Evolutionary conservation across 2,797 vertebrate species (phyloP), one percentile per base, ranked within the genome.

Genomic region (Thunnus albacares): DNA sequence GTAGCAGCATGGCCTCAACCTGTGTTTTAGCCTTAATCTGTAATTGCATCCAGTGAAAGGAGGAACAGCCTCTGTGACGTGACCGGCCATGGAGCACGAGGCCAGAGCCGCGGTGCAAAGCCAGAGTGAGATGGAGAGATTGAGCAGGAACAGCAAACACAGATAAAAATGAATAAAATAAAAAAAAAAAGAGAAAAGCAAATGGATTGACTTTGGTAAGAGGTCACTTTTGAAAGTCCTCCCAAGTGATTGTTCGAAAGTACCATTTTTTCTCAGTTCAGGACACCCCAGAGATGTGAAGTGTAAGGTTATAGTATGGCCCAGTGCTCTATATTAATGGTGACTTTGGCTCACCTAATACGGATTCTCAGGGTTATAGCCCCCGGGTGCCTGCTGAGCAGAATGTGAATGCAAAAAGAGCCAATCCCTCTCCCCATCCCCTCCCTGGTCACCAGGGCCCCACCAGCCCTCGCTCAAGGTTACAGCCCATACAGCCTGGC

Each of bases 291-390:
- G 95, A 94, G 93, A 93, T 92, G 93, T 93, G 93, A 88, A 93
- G 92, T 93, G 92, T 93, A 93, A 94, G 94, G 94, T 96, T 93
- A 94, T 94, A 90, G 93, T 95, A 94, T 91, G 94, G 94, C 93
- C 94, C 93, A 90, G 84, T 92, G 94, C 94, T 94, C 92, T 93
- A 95, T 95, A 95, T 95, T 95, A 95, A 96, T 96, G 95, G 94
- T 94, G 94, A 94, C 95, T 95, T 95, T 95, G 95, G 92, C 92
- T 94, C 93, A 95, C 93, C 92, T 94, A 94, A 93, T 92, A 93
- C 94, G 87, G 93, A 95, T 95, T 95, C 92, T 93, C 94, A 95
- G 95, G 95, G 95, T 96, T 96, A 95, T 94, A 87, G 94, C 93
- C 95, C 94, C 94, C 91, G 91, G 95, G 94, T 91, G 91, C 91